Evolutionary conservation across 2,888 invertebrate species (phyloP), one percentile per base, ranked within the genome.

Genomic region (Cremastobaeus sp.): DNA sequence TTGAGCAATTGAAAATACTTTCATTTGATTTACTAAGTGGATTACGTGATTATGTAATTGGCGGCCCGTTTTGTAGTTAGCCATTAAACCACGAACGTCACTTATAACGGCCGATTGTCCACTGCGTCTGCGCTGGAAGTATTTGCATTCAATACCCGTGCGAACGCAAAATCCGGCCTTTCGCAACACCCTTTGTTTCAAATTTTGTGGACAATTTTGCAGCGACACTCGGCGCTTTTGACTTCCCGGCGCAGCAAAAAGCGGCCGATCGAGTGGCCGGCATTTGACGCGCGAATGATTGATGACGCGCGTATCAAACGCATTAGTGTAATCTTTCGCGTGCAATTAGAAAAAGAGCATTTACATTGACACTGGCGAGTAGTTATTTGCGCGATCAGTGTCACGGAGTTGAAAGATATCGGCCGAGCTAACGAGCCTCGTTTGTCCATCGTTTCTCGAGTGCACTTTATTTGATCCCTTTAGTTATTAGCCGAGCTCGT

Each of bases 391-490:
- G 34, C 55, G 65, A 72, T 72, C 71, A 59, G 71, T 65, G 71
- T 65, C 71, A 47, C 25, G 8, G 4, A 41, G 64, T 34, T 70
- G 57, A 64, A 70, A 62, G 62, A 70, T 70, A 70, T 70, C 64
- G 71, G 57, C 41, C 64, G 71, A 50, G 62, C 45, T 75, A 66
- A 71, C 70, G 71, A 71, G 62, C 21, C 65, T 73, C 72, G 64
- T 71, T 64, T 71, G 57, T 69, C 48, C 68, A 47, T 65, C 70
- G 60, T 69, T 55, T 62, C 66, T 68, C 68, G 21, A 48, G 12
- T 12, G 18, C 30, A 32, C 20, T 57, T 62, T 57, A 50, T 62
- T 66, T 57, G 48, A 50, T 62, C 35, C 30, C 55, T 55, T 64
- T 48, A n/a, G 32, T 70, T 65, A 71, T 65, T 30, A 50, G 21